Evolutionary conservation across 2,888 invertebrate species (phyloP).

Genomic region (Dugesia japonica): DNA sequence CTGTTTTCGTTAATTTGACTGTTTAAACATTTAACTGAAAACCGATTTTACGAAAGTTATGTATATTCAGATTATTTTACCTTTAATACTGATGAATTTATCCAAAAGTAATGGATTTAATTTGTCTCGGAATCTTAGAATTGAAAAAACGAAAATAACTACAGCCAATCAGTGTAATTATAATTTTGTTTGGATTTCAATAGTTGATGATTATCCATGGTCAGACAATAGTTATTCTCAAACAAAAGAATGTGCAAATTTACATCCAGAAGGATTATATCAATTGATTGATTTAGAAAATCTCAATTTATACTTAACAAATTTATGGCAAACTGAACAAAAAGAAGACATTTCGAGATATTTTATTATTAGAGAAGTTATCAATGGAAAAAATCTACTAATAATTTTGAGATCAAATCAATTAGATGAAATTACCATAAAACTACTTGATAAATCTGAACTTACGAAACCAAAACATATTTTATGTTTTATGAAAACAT

Average conservation of each 20-base stretch:
- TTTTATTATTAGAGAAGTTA: slow-evolving; percentile 5
- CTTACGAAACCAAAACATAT: background rate
- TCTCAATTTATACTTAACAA: background rate
- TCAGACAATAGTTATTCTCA: background rate
- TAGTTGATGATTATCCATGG: background rate
- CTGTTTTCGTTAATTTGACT: too few species aligned
- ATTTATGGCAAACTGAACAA: background rate
- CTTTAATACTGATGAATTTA: background rate
- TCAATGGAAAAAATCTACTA: background rate
- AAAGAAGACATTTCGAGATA: background rate
- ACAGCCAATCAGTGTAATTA: background rate
- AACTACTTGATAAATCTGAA: background rate
- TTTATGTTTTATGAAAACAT: background rate
- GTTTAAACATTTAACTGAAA: too few species aligned
- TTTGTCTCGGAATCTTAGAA: background rate
- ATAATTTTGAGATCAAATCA: background rate
- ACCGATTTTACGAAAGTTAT: too few species aligned
- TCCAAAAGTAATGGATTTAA: background rate
- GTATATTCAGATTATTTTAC: background rate
- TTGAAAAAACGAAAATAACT: background rate
- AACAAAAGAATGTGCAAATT: slow-evolving; percentile 4
- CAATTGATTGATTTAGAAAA: background rate
- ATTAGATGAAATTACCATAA: background rate
- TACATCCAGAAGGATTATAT: background rate
- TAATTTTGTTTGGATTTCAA: background rate